These are phyloP conservation scores for Larimichthys crocea DNA, from an alignment of 2,113 vertebrate genomes.

Conservation along the genomic window DNA sequence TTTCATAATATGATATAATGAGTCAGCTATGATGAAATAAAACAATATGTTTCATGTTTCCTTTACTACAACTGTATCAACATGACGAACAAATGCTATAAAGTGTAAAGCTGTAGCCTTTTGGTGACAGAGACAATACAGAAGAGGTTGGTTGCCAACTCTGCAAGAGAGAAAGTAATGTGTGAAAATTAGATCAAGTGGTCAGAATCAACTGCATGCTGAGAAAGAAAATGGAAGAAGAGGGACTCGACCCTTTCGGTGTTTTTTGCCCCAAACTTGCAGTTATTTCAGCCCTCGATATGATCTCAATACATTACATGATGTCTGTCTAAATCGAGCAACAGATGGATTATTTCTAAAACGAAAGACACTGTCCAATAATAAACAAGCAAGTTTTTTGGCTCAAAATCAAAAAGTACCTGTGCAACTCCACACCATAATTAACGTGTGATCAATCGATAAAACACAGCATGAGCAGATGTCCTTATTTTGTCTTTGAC, in stretches of 20 bases:
- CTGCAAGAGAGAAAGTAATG: not conserved
- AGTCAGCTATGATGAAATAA: not conserved
- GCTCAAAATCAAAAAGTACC: not conserved
- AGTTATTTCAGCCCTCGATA: not conserved
- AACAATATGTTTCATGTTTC: not conserved
- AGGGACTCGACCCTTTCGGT: conserved; percentile 22
- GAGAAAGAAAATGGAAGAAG: conserved; percentile 14
- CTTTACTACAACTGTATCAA: not conserved
- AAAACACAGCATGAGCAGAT: not conserved
- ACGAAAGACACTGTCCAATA: too few species aligned
- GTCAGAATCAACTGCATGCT: conserved; percentile 11
- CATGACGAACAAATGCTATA: not conserved
- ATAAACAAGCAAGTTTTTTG: too few species aligned
- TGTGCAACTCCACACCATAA: not conserved
- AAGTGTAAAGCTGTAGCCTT: not conserved
- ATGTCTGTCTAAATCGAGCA: not conserved
- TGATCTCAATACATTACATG: not conserved
- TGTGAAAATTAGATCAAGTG: conserved; percentile 12
- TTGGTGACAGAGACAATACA: not conserved
- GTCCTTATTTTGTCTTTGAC: not conserved
- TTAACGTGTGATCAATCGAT: not conserved
- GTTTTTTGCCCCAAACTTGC: not conserved
- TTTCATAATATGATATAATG: not conserved
- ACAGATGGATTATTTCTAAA: too few species aligned
- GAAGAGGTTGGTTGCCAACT: not conserved